phyloP scores from a whole-genome alignment of 2,888 invertebrate species.

The Lasius fuliginosus region DNA sequence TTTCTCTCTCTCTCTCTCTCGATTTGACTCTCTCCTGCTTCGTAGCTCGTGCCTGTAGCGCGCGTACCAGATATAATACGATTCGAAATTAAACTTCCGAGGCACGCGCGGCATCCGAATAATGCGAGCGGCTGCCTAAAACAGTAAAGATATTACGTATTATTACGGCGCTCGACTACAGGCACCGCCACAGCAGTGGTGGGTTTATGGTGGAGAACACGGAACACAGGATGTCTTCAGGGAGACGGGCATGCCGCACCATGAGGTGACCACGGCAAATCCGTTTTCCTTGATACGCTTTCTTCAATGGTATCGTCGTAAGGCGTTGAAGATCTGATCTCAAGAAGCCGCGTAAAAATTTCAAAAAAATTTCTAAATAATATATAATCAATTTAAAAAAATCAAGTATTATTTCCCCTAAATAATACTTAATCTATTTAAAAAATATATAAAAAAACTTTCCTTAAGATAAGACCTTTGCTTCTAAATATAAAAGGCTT shows the following conservation, averaged over 20 bases:
- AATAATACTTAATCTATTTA: background rate
- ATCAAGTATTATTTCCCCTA: too few species aligned
- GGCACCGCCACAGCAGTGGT: constrained; percentile 7
- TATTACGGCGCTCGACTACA: constrained; percentile 82
- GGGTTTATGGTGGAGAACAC: constrained; percentile 48
- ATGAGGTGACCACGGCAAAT: constrained; percentile 28
- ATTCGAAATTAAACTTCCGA: constrained; percentile 84
- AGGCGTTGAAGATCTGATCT: background rate
- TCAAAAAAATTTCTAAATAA: background rate
- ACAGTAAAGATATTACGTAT: constrained; percentile 85
- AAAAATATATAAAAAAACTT: background rate
- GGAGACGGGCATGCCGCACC: constrained; percentile 13
- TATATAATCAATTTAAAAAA: background rate
- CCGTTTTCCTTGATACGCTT: background rate
- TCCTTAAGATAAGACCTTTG: background rate
- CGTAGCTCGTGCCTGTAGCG: constrained; percentile 57
- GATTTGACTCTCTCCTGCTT: constrained; percentile 30
- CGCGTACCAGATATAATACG: constrained; percentile 82
- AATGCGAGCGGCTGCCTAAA: constrained; percentile 84
- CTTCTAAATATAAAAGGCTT: background rate
- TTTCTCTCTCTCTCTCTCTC: constrained; percentile 23
- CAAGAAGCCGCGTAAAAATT: background rate
- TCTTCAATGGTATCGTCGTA: background rate
- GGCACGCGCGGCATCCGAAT: constrained; percentile 84
- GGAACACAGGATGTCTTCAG: constrained; percentile 13